Base-by-base conservation (phyloP, 2,113 vertebrate genomes). In the Rhinolophus sinicus region DNA sequence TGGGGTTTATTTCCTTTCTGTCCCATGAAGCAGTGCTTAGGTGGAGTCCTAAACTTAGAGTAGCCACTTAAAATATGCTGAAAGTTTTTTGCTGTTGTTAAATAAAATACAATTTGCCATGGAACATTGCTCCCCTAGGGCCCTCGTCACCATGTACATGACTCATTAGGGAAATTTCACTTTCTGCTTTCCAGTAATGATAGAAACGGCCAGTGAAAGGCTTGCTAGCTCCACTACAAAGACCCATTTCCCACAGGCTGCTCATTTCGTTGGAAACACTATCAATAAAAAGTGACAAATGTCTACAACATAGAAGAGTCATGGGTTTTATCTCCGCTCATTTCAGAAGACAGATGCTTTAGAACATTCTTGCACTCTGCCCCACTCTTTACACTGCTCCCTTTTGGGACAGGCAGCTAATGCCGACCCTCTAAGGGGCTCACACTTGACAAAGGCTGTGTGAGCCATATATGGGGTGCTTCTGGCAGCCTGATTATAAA, bases 41-140 rank as follows among this genome's bases (percentile, higher is more conserved):
- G 35, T 44, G 56, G 38, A 67, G 54, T 33, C 65, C 58, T 54
- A 16, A 47, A 40, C 40, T 92, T 44, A 30, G 0, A 93, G 35
- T 4, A 77, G 30, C 38, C 21, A 83, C 80, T 92, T 92, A 83
- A 90, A 91, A 91, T 47, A 95, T 64, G 21, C 58, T 56, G 35
- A 82, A 72, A 65, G 28, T 38, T 83, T 73, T 52, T 84, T 38
- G 52, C 15, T 82, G 60, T 56, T 52, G 70, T 64, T 26, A 67
- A 80, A 77, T 58, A 90, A 87, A 64, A 44, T 44, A 44, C 40
- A 93, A 77, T 56, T 73, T 84, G 35, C 54, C 54, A 6, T 14
- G 75, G 70, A 92, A 92, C 86, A 56, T n/a, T 67, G 92, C 62
- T 92, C 47, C 15, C 15, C 54, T 15, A 30, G 56, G 62, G 14